phyloP scores from a whole-genome alignment of 1,140 invertebrate species.

The Aphelinus atriplicis region DNA sequence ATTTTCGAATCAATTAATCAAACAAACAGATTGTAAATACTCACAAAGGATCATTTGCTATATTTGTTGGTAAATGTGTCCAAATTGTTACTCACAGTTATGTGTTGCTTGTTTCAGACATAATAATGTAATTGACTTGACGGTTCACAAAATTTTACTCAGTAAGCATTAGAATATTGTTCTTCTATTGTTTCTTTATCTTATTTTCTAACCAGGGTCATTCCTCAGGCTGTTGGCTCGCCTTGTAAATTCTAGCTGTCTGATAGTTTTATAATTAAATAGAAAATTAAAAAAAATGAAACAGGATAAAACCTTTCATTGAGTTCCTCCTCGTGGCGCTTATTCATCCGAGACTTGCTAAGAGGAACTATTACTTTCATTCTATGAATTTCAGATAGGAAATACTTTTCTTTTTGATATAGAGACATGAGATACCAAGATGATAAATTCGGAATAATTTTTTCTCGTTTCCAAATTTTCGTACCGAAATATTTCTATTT shows the following conservation, averaged over 20 bases:
- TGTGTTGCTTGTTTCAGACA: not conserved
- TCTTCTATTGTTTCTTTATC: constrained; percentile 26
- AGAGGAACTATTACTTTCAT: constrained; percentile 25
- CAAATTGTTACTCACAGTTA: constrained; percentile 18
- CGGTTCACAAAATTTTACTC: constrained; percentile 13
- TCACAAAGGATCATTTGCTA: too few species aligned
- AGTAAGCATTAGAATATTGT: not conserved
- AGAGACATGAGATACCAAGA: constrained; percentile 8
- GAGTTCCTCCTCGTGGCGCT: constrained; percentile 25
- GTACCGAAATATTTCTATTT: not conserved
- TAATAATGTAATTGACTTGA: constrained; percentile 1
- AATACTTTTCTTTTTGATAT: constrained; percentile 16
- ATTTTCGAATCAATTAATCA: too few species aligned
- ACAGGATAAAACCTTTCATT: constrained; percentile 26
- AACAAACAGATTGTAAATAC: too few species aligned
- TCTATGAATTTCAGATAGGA: not conserved
- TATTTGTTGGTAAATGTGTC: too few species aligned
- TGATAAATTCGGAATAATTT: constrained; percentile 10
- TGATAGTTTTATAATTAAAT: constrained; percentile 33
- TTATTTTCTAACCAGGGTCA: constrained; percentile 15
- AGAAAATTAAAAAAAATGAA: constrained; percentile 10
- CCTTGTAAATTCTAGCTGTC: constrained; percentile 26
- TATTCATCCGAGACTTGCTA: constrained; percentile 12
- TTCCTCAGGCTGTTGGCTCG: constrained; percentile 6
- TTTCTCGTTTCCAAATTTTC: not conserved